phyloP scores from a whole-genome alignment of 2,888 invertebrate species.

The Caenorhabditis sp. region DNA sequence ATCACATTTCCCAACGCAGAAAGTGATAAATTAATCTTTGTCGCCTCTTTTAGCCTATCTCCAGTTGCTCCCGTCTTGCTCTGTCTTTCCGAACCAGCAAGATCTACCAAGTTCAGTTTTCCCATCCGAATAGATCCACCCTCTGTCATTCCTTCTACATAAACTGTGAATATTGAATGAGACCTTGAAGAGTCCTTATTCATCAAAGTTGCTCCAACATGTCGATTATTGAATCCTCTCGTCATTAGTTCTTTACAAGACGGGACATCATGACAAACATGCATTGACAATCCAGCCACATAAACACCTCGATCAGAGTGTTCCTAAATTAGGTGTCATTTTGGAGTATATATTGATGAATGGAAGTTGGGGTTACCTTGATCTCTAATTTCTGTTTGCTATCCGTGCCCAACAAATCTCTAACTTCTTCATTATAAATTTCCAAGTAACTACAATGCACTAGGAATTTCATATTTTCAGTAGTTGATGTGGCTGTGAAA shows the following conservation, averaged over 20 bases:
- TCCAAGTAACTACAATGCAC: constrained; percentile 84
- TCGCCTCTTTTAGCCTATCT: constrained; percentile 80
- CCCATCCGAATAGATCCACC: constrained; percentile 77
- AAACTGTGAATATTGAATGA: constrained; percentile 87
- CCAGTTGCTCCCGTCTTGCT: constrained; percentile 34
- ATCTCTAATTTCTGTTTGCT: constrained; percentile 77
- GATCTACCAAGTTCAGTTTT: constrained; percentile 85
- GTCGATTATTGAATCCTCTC: constrained; percentile 82
- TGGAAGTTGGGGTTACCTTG: no score
- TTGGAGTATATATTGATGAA: no score
- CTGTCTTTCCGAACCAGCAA: constrained; percentile 79
- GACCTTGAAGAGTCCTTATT: constrained; percentile 82
- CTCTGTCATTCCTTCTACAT: constrained; percentile 81
- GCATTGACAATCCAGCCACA: constrained; percentile 77
- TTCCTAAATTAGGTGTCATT: no score
- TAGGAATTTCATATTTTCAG: constrained; percentile 79
- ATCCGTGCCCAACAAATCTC: constrained; percentile 78
- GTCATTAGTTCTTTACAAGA: constrained; percentile 83
- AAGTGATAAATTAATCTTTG: constrained; percentile 95
- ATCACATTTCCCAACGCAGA: constrained; percentile 98
- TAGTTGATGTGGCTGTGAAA: constrained; percentile 81
- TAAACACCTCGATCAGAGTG: constrained; percentile 66
- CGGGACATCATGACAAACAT: constrained; percentile 80
- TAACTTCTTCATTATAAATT: constrained; percentile 84
- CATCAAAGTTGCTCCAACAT: constrained; percentile 87